Evolutionary conservation across 2,113 vertebrate species (phyloP).

Genomic region (Panthera tigris): DNA sequence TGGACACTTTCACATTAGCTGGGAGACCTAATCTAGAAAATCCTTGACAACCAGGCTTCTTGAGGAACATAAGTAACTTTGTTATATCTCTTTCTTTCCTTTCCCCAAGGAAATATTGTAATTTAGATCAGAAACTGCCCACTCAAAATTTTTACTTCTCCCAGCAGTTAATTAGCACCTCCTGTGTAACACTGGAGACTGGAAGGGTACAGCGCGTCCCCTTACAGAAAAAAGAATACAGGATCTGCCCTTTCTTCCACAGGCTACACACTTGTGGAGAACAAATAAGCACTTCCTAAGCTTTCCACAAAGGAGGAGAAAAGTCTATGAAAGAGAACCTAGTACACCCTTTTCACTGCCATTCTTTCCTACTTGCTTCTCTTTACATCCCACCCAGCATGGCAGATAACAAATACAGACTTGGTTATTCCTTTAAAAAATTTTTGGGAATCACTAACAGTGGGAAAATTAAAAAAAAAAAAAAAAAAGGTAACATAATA

Average conservation of each 20-base stretch:
- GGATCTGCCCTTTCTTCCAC: slow-evolving; percentile 22
- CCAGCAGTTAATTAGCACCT: slow-evolving; percentile 48
- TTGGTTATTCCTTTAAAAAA: slow-evolving; percentile 9
- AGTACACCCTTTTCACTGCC: neutral
- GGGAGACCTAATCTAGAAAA: slow-evolving; percentile 52
- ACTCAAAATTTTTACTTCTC: slow-evolving; percentile 61
- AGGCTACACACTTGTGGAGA: neutral
- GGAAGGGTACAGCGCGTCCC: neutral
- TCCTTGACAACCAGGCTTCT: slow-evolving; percentile 28
- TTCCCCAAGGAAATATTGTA: slow-evolving; percentile 40
- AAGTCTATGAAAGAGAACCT: neutral
- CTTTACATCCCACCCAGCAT: neutral
- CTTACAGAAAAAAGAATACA: neutral
- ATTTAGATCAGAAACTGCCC: slow-evolving; percentile 63
- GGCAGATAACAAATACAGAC: neutral
- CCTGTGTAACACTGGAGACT: neutral
- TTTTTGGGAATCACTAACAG: neutral
- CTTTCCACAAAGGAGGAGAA: slow-evolving; percentile 1
- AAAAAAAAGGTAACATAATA: neutral
- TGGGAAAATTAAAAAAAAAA: neutral
- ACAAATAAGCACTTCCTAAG: slow-evolving; percentile 29
- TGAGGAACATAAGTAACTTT: slow-evolving; percentile 35
- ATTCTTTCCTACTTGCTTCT: neutral
- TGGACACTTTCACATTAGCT: slow-evolving; percentile 41
- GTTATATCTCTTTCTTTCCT: neutral